Evolutionary conservation across 2,888 invertebrate genomes (phyloP).

Genomic region (Hypomecis punctinalis): DNA sequence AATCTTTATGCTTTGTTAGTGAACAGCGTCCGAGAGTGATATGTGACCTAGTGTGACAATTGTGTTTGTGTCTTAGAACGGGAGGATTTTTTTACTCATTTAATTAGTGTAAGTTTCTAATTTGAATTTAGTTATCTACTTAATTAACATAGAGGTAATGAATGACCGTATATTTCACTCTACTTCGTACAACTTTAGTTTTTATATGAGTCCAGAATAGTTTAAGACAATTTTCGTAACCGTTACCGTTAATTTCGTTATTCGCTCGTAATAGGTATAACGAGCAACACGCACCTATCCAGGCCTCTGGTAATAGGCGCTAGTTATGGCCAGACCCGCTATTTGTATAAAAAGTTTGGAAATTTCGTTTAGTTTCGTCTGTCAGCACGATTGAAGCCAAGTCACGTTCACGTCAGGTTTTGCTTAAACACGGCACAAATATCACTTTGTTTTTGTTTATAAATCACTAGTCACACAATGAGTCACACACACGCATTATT

Average conservation of each 20-base stretch:
- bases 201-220: neutral
- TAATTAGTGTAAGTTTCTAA: conserved; percentile 46
- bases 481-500: too few relatives aligned
- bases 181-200: neutral
- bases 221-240: neutral
- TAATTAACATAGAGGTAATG: too few relatives aligned
- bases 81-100: conserved; percentile 40
- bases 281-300: conserved; percentile 10
- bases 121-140: neutral
- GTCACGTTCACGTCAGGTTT: too few relatives aligned
- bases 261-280: neutral
- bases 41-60: conserved; percentile 37
- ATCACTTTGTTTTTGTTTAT: too few relatives aligned
- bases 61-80: conserved; percentile 29
- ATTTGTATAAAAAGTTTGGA: neutral
- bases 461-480: too few relatives aligned
- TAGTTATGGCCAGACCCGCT: neutral
- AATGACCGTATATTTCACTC: too few relatives aligned
- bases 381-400: too few relatives aligned
- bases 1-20: too few relatives aligned
- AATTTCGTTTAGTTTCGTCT: neutral
- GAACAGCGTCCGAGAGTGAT: conserved; percentile 47
- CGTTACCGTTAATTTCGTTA: conserved; percentile 9
- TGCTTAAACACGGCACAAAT: too few relatives aligned
- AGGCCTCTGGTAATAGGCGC: conserved; percentile 8